A percentile compares a stretch with the other conserved stretches of the same genome.
Evolutionary conservation across 2,113 vertebrate genomes (phyloP).

Genomic region (Gnathonemus longibarbis): DNA sequence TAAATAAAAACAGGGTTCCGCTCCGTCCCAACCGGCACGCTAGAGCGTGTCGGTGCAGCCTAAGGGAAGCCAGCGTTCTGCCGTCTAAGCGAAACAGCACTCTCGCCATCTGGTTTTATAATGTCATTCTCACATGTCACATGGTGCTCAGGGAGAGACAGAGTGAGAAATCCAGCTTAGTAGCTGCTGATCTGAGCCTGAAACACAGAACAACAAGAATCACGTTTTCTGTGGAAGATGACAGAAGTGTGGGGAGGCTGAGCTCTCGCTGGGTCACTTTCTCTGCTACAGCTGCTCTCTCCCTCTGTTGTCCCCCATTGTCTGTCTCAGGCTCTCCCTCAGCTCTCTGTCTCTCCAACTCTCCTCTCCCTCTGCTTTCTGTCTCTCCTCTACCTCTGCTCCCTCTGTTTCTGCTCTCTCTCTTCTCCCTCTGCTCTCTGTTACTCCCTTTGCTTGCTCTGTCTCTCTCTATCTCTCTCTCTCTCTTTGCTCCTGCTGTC

Average conservation of each 20-base stretch:
- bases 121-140: slow-evolving; percentile 15
- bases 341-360: not conserved
- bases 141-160: not conserved
- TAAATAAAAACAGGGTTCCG: not conserved
- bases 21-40: not conserved
- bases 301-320: not conserved
- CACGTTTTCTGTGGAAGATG: slow-evolving; percentile 9
- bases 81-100: slow-evolving; percentile 7
- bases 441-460: too few species aligned
- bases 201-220: slow-evolving; percentile 3
- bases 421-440: not conserved
- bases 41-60: not conserved
- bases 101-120: slow-evolving; percentile 12
- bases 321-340: not conserved
- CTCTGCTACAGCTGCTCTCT: not conserved
- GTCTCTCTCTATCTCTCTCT: not conserved
- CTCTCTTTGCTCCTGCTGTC: not conserved
- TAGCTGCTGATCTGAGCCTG: not conserved
- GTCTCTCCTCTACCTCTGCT: not conserved
- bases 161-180: not conserved
- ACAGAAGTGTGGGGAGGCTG: not conserved
- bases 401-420: not conserved
- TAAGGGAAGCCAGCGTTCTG: not conserved
- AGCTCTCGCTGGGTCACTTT: not conserved
- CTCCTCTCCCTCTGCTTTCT: not conserved